Percentiles rank a stretch among this genome's conserved stretches.
Evolutionary conservation across 2,888 invertebrate genomes (phyloP).

Genomic region (Eucera pruinosa): DNA sequence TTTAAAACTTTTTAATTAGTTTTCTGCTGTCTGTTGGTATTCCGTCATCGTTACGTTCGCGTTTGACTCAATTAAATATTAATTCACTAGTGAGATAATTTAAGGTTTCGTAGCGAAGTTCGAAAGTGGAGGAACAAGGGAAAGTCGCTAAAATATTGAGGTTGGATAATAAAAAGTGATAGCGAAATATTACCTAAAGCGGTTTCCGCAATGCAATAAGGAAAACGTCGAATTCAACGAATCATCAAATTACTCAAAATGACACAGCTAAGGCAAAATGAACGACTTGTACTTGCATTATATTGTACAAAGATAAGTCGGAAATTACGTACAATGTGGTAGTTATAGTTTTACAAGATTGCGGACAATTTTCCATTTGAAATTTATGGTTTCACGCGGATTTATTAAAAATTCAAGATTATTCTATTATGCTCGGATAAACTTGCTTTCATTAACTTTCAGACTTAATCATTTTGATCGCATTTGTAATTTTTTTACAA

Average conservation of each 20-base stretch:
- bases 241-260: neutral
- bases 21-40: neutral
- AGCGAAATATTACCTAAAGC: neutral
- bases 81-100: neutral
- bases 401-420: no score
- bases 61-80: neutral
- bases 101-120: neutral
- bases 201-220: neutral
- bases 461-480: no score
- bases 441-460: no score
- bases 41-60: neutral
- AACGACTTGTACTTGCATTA: neutral
- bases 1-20: conserved; percentile 1
- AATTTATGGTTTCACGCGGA: no score
- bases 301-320: no score
- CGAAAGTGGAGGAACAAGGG: neutral
- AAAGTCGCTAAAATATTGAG: neutral
- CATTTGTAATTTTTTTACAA: no score
- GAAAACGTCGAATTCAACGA: neutral
- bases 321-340: no score
- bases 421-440: no score
- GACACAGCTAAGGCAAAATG: neutral
- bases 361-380: no score
- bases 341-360: no score
- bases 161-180: neutral